Base-by-base conservation (phyloP, 1,140 invertebrate species). In the Pectinophora gossypiella region DNA sequence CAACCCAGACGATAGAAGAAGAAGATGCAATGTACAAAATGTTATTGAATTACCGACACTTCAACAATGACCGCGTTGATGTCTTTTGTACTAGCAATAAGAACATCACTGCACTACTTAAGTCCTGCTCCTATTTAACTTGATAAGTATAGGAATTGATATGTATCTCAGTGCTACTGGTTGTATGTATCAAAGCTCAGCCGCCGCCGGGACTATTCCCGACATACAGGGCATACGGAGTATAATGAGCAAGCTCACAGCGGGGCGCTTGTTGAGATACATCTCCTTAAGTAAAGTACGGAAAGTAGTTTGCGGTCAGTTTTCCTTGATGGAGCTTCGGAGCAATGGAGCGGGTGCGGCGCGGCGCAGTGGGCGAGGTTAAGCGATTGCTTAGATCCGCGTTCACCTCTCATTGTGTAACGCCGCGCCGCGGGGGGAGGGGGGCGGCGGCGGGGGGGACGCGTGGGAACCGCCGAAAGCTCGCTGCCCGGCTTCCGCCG, bases 331-430 rank as follows among this genome's bases (percentile, higher is more conserved):
- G 48, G 35, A 38, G 47, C 21, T 15, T 45, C 35, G 44, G 27
- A 23, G 49, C 38, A 18, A 13, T 21, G 5, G 42, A 19, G 38
- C 64, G 57, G 67, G 67, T 32, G 42, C 62, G 52, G 73, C 49
- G 67, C 64, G 56, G 72, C 71, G 73, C 73, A 81, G 78, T 85
- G 82, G 82, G 82, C 82, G 82, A 85, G 82, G 82, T 85, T 84
- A 84, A 85, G 78, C 78, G 78, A 82, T 84, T 85, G 80, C 80
- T 83, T 83, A 86, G 83, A 86, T 86, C 80, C 83, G 78, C 80
- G 83, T 86, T 86, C 82, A 84, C 80, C 80, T 80, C 72, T 78
- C 72, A 84, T 86, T 86, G 82, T 84, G 82, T 81, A 86, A 86
- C 72, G 68, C 64, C 51, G 9, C 19, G 42, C 19, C 18, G 42